Evolutionary conservation across 2,888 invertebrate genomes (phyloP), one percentile per base, ranked within the genome.

Genomic region (Opisthograptis luteolata): DNA sequence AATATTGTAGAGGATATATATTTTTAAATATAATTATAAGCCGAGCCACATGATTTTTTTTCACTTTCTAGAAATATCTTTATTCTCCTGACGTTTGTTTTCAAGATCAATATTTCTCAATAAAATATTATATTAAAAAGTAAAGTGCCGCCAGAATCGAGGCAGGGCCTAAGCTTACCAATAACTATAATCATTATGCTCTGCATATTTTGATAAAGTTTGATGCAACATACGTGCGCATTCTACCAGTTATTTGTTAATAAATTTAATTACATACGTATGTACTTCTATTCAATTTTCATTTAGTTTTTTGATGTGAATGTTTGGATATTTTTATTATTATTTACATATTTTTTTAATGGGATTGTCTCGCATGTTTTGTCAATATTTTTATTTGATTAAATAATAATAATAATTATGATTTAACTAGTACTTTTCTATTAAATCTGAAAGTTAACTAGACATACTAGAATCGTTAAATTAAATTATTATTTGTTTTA

Each of bases 291-390:
- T 19, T 20, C 10, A 10, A n/a, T 20, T 36, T 13, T 31, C 8
- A 24, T 22, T 43, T 43, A 22, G 8, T 37, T 41, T n/a, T 36
- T 37, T 28, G 9, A 14, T 49, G 32, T 43, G 43, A 49, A 43
- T 43, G 49, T 49, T 39, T 42, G 31, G 2, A 31, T 15, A 25
- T 22, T 42, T 24, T 30, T 30, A 31, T 19, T 35, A 9, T 12
- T 34, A n/a, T 27, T 15, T 4, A 15, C 22, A 22, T 3, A 7
- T 25, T 19, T 9, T 15, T 31, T 41, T 37, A 13, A 25, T 37
- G 25, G 25, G 34, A 41, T 45, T 15, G 24, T 49, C 35, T 48
- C 34, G 48, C 47, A 44, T 47, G 53, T 35, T 34, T 31, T 13
- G 12, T 12, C n/a, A 6, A 35, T 28, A n/a, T 35, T 12, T 9